Conservation (phyloP, 2,797 vertebrate species). For the Gambusia yucatana region DNA sequence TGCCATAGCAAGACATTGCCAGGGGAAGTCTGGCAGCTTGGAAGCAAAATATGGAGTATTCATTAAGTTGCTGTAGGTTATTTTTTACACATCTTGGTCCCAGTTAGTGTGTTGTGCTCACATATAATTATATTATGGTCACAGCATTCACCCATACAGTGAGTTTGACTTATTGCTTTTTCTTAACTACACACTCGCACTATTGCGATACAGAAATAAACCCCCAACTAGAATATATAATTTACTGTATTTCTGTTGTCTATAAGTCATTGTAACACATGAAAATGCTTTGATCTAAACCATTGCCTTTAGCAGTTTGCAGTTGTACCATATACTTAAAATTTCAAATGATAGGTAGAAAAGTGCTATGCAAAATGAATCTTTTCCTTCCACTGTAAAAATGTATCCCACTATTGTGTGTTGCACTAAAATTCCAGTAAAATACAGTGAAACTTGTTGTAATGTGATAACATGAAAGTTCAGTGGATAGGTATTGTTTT, state of each 20-base stretch:
- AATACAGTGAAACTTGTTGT: not conserved
- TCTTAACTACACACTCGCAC: not conserved
- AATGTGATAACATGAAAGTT: not conserved
- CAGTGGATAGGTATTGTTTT: not conserved
- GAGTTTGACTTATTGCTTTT: not conserved
- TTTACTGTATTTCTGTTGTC: not conserved
- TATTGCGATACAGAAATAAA: not conserved
- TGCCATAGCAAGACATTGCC: slow-evolving; percentile 52
- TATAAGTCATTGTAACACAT: not conserved
- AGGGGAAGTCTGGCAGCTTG: slow-evolving; percentile 53
- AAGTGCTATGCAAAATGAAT: not conserved
- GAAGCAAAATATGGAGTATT: slow-evolving; percentile 40
- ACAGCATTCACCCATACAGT: not conserved
- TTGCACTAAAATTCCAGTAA: not conserved
- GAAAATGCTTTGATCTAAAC: too few relatives aligned
- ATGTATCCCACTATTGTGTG: too few relatives aligned
- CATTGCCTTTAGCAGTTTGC: not conserved
- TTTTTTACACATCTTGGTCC: slow-evolving; percentile 12
- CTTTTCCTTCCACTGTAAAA: not conserved
- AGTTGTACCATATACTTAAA: not conserved
- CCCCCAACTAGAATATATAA: not conserved
- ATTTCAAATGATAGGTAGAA: not conserved
- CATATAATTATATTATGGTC: not conserved
- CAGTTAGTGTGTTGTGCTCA: not conserved
- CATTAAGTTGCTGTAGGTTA: slow-evolving; percentile 30